phyloP scores from a whole-genome alignment of 2,797 vertebrate species.

The Margarornis squamiger region DNA sequence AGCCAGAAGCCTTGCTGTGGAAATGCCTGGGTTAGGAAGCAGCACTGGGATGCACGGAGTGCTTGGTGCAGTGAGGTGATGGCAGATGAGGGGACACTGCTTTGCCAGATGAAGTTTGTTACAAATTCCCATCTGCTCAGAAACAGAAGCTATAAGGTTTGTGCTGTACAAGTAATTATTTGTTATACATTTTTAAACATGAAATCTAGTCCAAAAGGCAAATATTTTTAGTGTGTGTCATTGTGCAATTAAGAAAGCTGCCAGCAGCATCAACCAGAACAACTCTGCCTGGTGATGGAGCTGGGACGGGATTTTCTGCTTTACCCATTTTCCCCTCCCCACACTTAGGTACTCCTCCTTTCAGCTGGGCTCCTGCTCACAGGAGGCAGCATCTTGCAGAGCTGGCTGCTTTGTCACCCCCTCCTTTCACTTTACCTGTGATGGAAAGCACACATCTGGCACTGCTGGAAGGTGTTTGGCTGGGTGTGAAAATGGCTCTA shows the following conservation, averaged over 20 bases:
- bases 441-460: neutral
- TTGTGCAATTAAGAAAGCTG: slow-evolving; percentile 4
- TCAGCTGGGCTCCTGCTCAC: neutral
- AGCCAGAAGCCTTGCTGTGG: neutral
- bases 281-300: rapidly evolving
- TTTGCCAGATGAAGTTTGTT: slow-evolving; percentile 48
- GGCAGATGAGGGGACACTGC: neutral
- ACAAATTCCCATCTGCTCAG: slow-evolving; percentile 20
- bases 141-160: slow-evolving; percentile 47
- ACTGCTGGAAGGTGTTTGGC: neutral
- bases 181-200: slow-evolving; percentile 36
- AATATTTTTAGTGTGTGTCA: neutral
- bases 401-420: neutral
- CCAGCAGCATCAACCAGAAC: slow-evolving; percentile 37
- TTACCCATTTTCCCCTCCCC: neutral
- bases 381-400: neutral
- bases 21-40: rapidly evolving
- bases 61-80: neutral
- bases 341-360: rapidly evolving
- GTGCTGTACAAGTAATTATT: slow-evolving; percentile 39
- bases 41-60: neutral
- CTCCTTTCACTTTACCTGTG: neutral
- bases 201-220: slow-evolving; percentile 1
- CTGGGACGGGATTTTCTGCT: neutral
- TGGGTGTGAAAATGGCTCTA: neutral